These are phyloP conservation scores for Hyles vespertilio DNA, from an alignment of 1,140 invertebrate genomes.

Conservation along the genomic window DNA sequence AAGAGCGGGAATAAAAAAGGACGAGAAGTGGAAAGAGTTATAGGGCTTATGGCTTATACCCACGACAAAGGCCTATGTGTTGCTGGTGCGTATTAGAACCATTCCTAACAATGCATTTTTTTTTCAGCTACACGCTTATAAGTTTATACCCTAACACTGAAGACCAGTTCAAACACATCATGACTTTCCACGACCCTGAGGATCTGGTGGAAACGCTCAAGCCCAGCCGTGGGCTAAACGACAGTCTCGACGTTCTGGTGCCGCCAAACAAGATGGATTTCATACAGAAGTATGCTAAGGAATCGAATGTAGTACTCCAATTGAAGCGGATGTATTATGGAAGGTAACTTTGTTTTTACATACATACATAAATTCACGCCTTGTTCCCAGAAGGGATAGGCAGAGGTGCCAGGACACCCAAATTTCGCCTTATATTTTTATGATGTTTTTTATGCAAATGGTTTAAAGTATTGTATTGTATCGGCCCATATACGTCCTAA, in stretches of 20 bases:
- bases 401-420: no score
- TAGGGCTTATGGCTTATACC: no score
- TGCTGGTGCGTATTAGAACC: no score
- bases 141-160: constrained; percentile 34
- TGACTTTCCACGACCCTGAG: constrained; percentile 29
- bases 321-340: constrained; percentile 51
- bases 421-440: no score
- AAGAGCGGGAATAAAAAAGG: no score
- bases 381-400: no score
- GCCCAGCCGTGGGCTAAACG: constrained; percentile 46
- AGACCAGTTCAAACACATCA: constrained; percentile 34
- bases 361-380: no score
- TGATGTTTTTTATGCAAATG: no score
- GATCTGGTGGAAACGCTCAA: constrained; percentile 47
- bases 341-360: constrained; percentile 36
- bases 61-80: no score
- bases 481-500: no score
- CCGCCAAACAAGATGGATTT: constrained; percentile 21
- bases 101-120: not conserved
- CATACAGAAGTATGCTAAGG: constrained; percentile 30
- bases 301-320: constrained; percentile 32
- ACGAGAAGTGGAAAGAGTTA: no score
- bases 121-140: constrained; percentile 49
- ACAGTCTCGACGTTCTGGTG: constrained; percentile 57
- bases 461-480: not conserved